Evolutionary conservation across 1,140 invertebrate genomes (phyloP).

Genomic region (Zaprionus davidi): DNA sequence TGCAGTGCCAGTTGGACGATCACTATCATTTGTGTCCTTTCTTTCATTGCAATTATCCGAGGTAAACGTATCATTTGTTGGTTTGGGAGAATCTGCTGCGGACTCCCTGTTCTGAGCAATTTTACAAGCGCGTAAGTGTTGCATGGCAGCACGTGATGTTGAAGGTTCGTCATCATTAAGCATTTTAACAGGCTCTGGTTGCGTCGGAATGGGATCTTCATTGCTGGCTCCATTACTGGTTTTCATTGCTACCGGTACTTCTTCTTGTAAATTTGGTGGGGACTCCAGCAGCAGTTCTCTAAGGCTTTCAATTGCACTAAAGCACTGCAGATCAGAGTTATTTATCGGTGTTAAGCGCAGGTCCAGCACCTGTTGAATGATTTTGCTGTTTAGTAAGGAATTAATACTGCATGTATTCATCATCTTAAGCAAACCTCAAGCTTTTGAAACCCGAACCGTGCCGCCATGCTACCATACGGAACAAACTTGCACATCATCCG

Average conservation of each 20-base stretch:
- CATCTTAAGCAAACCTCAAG: constrained; percentile 85
- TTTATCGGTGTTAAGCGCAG: constrained; percentile 88
- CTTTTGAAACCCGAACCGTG: constrained; percentile 89
- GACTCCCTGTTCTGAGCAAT: constrained; percentile 41
- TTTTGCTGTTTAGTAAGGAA: not conserved
- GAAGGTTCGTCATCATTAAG: constrained; percentile 71
- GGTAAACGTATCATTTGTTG: constrained; percentile 33
- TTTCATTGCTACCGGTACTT: constrained; percentile 23
- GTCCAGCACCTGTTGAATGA: constrained; percentile 85
- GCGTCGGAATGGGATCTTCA: constrained; percentile 22
- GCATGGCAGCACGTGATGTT: constrained; percentile 65
- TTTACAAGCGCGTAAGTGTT: constrained; percentile 55
- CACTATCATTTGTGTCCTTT: constrained; percentile 12
- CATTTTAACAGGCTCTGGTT: constrained; percentile 45
- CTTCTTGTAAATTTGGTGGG: constrained; percentile 64
- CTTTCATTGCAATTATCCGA: constrained; percentile 61
- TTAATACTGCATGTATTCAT: not conserved
- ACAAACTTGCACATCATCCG: constrained; percentile 88
- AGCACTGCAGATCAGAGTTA: constrained; percentile 89
- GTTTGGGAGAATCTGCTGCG: constrained; percentile 14
- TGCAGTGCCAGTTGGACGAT: not conserved
- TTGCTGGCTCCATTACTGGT: constrained; percentile 38
- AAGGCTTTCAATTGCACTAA: constrained; percentile 87
- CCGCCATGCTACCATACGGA: constrained; percentile 89
- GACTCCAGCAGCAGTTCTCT: constrained; percentile 87